Evolutionary conservation across 1,140 invertebrate species (phyloP).

Genomic region (Ditylenchus dipsaci): DNA sequence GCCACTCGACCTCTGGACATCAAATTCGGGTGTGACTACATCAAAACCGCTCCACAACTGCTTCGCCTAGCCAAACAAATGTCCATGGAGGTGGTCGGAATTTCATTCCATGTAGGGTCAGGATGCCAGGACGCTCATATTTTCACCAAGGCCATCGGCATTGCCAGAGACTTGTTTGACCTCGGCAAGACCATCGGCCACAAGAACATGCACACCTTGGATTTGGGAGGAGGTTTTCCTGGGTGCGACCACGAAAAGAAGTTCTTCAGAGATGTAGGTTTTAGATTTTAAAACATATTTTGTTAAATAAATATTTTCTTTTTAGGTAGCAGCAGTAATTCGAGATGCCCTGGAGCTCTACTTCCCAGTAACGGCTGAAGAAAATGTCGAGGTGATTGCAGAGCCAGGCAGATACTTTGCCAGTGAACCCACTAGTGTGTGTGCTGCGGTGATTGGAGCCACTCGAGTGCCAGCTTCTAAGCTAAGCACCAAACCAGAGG

Average conservation of each 20-base stretch:
- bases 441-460: conserved; percentile 78
- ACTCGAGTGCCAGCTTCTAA: conserved; percentile 63
- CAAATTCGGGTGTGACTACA: conserved; percentile 87
- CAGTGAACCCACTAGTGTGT: conserved; percentile 83
- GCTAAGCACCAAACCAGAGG: conserved; percentile 38
- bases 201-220: conserved; percentile 59
- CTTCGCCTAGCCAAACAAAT: conserved; percentile 71
- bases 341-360: conserved; percentile 73
- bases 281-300: neutral
- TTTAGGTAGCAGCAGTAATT: conserved; percentile 67
- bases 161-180: conserved; percentile 59
- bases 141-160: conserved; percentile 60
- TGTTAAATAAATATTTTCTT: neutral
- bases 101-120: conserved; percentile 62
- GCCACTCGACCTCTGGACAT: conserved; percentile 78
- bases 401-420: conserved; percentile 94
- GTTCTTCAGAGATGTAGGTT: conserved; percentile 58
- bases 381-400: conserved; percentile 72
- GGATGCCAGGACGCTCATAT: conserved; percentile 60
- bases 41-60: conserved; percentile 71
- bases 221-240: conserved; percentile 63
- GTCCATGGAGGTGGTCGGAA: conserved; percentile 72
- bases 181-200: conserved; percentile 56
- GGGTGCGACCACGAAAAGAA: conserved; percentile 58
- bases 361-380: conserved; percentile 66